Conservation (phyloP, 92 coral and sea anemone genomes). For the Porites cylindrica region DNA sequence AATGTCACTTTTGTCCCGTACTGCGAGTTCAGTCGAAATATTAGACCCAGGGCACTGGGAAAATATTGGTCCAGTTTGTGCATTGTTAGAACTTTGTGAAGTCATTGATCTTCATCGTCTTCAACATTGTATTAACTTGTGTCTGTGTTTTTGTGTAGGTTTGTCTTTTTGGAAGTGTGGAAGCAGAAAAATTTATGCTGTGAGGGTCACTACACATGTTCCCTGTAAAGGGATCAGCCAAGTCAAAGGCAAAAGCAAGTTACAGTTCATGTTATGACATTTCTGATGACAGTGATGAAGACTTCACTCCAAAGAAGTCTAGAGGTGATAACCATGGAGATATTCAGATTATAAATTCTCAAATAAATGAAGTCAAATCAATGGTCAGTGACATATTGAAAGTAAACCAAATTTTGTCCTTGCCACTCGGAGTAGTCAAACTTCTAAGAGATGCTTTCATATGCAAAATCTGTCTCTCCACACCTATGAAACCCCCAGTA, state of each 20-base stretch:
- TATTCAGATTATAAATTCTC: slow-evolving; percentile 29
- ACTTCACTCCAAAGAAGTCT: slow-evolving; percentile 60
- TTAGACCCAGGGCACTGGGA: no score
- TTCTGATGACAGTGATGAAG: slow-evolving; percentile 66
- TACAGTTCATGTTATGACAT: slow-evolving; percentile 15
- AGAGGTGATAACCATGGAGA: slow-evolving; percentile 35
- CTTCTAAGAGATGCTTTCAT: slow-evolving; percentile 57
- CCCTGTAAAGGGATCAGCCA: slow-evolving; percentile 34
- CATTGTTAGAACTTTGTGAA: background rate
- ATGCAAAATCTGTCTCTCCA: slow-evolving; percentile 67
- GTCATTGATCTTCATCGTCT: background rate
- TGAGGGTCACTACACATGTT: slow-evolving; percentile 17
- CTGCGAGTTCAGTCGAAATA: no score
- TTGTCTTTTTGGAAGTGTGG: slow-evolving; percentile 69
- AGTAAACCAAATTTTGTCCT: slow-evolving; percentile 63
- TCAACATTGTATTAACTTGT: background rate
- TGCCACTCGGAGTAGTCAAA: slow-evolving; percentile 15
- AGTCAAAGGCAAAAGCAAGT: slow-evolving; percentile 50
- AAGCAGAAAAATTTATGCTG: slow-evolving; percentile 67
- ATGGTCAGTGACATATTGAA: slow-evolving; percentile 60
- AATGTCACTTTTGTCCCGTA: no score
- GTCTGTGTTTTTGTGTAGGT: slow-evolving; percentile 34
- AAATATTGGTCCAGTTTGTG: no score
- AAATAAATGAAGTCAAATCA: slow-evolving; percentile 51
- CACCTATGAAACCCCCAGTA: slow-evolving; percentile 72